Conservation (phyloP, 2,113 vertebrate species). For the Eulemur rufifrons region DNA sequence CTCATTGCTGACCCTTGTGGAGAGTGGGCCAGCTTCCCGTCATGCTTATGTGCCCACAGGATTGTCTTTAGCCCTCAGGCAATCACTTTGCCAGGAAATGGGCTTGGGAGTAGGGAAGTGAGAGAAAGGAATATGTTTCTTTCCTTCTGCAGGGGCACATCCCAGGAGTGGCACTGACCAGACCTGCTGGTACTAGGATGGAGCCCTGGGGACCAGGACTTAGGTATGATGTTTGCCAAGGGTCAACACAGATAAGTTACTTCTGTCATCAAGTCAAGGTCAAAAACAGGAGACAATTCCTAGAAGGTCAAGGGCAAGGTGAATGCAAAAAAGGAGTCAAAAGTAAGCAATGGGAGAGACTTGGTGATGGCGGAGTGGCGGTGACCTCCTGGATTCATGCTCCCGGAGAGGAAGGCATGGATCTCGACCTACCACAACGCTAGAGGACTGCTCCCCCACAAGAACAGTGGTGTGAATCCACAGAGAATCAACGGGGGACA, state of each 20-base stretch:
- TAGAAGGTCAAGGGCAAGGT: neutral
- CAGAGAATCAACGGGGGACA: no score
- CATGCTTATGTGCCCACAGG: neutral
- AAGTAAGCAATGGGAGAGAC: neutral
- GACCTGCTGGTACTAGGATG: neutral
- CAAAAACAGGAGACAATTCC: neutral
- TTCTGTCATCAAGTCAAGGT: neutral
- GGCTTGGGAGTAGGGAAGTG: neutral
- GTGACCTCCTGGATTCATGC: no score
- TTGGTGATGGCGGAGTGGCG: no score
- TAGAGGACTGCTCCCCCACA: no score
- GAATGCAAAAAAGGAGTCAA: neutral
- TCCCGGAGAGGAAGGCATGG: no score
- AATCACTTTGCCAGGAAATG: neutral
- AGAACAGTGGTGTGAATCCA: no score
- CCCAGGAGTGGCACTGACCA: neutral
- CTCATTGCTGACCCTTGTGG: neutral
- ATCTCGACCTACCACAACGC: no score
- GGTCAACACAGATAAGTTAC: neutral
- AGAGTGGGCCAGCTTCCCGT: neutral
- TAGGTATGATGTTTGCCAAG: neutral
- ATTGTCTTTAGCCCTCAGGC: neutral
- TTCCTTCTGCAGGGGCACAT: neutral
- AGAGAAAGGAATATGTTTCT: neutral
- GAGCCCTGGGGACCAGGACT: neutral